Evolutionary conservation across 2,888 invertebrate genomes (phyloP), one percentile per base, ranked within the genome.

Genomic region (Ceriagrion tenellum): DNA sequence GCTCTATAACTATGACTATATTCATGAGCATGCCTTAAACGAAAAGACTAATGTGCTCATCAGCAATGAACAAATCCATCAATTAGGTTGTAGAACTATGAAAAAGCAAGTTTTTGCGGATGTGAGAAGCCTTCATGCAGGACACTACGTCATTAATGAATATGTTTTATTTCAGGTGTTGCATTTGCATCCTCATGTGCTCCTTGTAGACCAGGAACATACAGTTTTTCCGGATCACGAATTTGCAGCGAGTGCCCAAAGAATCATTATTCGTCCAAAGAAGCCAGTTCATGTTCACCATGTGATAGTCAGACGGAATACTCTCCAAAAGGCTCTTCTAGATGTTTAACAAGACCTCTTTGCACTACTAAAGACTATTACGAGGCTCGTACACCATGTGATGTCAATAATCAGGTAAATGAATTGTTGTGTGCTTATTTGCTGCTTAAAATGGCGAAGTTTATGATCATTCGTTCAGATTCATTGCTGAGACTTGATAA

Each of bases 121-220:
- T 59, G 3, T 47, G 20, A 10, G 4, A 20, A 20, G 12, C 59
- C 59, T 3, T 20, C 20, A 59, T 59, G 16, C 18, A 59, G 59
- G 13, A 56, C 10, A 1, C 55, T 10, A n/a, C 1, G 2, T 20
- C 40, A 93, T 56, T 56, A 63, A 47, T 63, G 18, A 12, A 16
- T 90, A 16, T 35, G 18, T 55, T 93, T 74, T 55, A 30, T 96
- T 96, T 13, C 96, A 97, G 97, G 97, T 55, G 97, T 97, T 59
- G 97, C 97, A 0, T 97, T 97, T 96, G 97, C 97, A 0, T 97
- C 97, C 0, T 97, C 97, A 95, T 97, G 97, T 96, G 96, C 96
- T 26, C 97, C 97, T 40, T 97, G 97, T 96, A 96, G 96, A 35
- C 95, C 96, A 23, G 96, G 96, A 55, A 96, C 96, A 8, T 97